A percentile compares a stretch with the other conserved stretches of the same genome.
Evolutionary conservation across 2,797 vertebrate genomes (phyloP).

Genomic region (Xiphorhynchus erythropygius): DNA sequence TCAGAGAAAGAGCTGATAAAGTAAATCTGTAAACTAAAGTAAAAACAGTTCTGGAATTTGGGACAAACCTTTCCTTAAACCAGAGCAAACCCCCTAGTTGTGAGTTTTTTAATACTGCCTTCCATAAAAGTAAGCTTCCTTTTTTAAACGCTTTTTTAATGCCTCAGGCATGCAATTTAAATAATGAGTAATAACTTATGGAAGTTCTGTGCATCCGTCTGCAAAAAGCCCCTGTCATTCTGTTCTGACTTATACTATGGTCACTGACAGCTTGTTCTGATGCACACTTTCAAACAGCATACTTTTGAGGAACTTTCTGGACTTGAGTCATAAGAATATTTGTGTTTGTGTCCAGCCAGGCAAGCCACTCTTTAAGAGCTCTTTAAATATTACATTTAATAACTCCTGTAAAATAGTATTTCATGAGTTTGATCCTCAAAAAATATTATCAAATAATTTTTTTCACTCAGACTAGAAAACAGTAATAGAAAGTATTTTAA

Average conservation of each 20-base stretch:
- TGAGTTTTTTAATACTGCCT: background rate
- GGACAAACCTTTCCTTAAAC: background rate
- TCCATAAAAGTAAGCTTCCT: background rate
- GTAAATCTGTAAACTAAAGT: background rate
- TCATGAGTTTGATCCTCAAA: background rate
- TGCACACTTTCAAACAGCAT: background rate
- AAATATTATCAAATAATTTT: background rate
- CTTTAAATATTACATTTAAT: background rate
- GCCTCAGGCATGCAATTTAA: background rate
- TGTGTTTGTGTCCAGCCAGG: background rate
- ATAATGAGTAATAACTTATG: background rate
- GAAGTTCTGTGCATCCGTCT: background rate
- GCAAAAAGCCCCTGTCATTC: background rate
- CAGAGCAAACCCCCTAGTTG: background rate
- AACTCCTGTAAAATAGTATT: background rate
- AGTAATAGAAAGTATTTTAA: background rate
- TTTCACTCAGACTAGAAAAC: background rate
- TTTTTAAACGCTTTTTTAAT: background rate
- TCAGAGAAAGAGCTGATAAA: background rate
- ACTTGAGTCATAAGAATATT: background rate
- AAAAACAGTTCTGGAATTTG: background rate
- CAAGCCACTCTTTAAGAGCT: background rate
- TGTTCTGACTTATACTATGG: background rate
- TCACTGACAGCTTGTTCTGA: background rate
- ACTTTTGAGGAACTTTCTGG: background rate